These are phyloP conservation scores for Antigone vipio DNA, from an alignment of 2,113 vertebrate genomes.

Conservation along the genomic window DNA sequence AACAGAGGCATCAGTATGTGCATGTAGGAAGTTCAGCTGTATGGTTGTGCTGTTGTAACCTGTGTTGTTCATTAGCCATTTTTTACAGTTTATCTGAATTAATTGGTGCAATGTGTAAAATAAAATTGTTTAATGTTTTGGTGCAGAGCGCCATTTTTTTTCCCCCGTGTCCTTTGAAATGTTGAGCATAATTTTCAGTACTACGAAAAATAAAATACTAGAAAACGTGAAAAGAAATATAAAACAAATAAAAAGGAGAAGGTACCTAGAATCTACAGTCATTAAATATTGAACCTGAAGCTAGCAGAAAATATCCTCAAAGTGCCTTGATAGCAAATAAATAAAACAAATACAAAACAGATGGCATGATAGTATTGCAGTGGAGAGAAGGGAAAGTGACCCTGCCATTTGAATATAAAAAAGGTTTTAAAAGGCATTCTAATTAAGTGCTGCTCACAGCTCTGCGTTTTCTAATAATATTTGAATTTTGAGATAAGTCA, in stretches of 20 bases:
- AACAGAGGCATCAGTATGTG: not conserved
- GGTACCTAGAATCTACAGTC: not conserved
- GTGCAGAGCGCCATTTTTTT: not conserved
- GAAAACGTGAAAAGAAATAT: not conserved
- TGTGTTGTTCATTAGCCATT: not conserved
- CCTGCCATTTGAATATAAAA: slow-evolving; percentile 12
- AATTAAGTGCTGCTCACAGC: not conserved
- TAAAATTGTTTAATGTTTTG: not conserved
- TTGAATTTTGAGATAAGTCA: not conserved
- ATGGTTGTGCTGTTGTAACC: not conserved
- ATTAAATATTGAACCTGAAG: not conserved
- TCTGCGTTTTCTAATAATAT: not conserved
- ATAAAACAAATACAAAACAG: not conserved
- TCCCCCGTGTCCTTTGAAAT: not conserved
- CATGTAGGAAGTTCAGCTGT: not conserved
- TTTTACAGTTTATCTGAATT: not conserved
- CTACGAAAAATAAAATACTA: not conserved
- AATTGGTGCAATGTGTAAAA: not conserved
- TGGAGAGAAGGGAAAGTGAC: not conserved
- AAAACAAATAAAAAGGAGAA: not conserved
- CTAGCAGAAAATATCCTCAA: not conserved
- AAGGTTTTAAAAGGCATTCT: not conserved
- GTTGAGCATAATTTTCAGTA: not conserved
- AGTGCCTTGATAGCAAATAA: not conserved
- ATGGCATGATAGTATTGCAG: not conserved